These are phyloP conservation scores for Gortyna flavago DNA, from an alignment of 2,888 invertebrate genomes.

Conservation along the genomic window DNA sequence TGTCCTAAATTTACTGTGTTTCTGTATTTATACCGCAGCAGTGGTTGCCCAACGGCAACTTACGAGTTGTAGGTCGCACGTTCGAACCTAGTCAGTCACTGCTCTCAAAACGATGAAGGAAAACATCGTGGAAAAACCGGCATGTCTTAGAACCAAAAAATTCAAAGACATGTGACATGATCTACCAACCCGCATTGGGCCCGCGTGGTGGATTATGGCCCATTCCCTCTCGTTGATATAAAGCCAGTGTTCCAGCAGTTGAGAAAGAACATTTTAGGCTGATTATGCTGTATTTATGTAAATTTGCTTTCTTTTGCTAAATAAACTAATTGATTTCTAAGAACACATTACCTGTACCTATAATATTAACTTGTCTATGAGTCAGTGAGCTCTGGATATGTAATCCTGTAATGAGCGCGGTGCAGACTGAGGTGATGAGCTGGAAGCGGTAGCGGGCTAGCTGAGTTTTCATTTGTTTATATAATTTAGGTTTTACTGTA, in stretches of 20 bases:
- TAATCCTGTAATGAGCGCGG: constrained; percentile 15
- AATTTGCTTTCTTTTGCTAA: constrained; percentile 2
- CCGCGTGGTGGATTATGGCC: not conserved
- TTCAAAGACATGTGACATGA: not conserved
- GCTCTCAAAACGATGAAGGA: not conserved
- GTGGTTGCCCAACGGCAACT: not conserved
- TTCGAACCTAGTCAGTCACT: not conserved
- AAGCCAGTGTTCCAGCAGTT: not conserved
- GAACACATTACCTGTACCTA: constrained; percentile 13
- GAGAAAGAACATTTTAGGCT: not conserved
- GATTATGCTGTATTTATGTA: not conserved
- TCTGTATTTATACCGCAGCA: not conserved
- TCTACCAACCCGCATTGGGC: not conserved
- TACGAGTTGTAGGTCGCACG: not conserved
- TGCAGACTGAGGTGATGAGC: constrained; percentile 2
- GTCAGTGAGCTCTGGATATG: constrained; percentile 34
- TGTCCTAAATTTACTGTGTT: not conserved
- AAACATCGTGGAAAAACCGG: not conserved
- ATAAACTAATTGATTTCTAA: constrained; percentile 38
- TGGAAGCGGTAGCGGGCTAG: constrained; percentile 3
- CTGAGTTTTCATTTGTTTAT: not conserved
- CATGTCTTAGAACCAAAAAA: not conserved
- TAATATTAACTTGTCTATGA: constrained; percentile 39
- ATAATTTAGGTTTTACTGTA: not conserved
- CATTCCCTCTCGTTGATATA: not conserved